Base-by-base conservation (phyloP, 2,797 vertebrate genomes). In the Buceros bicornis region DNA sequence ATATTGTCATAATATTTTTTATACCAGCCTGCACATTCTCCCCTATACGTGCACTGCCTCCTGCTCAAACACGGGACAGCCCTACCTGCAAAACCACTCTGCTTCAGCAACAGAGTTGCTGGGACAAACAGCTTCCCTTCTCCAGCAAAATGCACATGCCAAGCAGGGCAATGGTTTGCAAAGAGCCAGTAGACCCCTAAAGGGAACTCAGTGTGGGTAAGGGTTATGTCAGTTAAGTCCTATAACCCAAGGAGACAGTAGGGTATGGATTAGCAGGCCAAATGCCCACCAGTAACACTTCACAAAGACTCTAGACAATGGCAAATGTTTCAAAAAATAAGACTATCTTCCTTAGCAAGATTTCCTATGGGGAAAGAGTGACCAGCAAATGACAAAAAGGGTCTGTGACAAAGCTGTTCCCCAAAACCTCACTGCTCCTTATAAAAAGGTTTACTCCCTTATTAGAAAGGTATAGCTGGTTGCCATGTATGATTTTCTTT, bases 31-130 rank as follows among this genome's bases (percentile, higher is more conserved):
- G 51, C 50, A 67, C 14, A 2, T 8, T 16, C 42, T 70, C 25
- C 47, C 33, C 45, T 33, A 31, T 19, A 16, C 53, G 51, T 10
- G 24, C 1, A 0, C 31, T 26, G 65, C 21, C 28, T 50, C 28
- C 37, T 31, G 24, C 53, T 74, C 61, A 31, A 40, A 65, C 4
- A 45, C 0, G 0, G 8, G 17, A 40, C 24, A 11, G 16, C 24
- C 26, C 33, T 13, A 66, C 26, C 37, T 13, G n/a, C 53, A 26
- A 2, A 3, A 17, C 1, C 2, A 20, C 25, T 16, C 45, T 64
- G 50, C 53, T 60, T 12, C 33, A 43, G 65, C 7, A 3, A 18
- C 3, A 26, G 33, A 43, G 31, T 2, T 29, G 4, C 16, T 20
- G 22, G 16, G 45, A 64, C 48, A 64, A 83, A 82, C 12, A 6